Percentiles rank a stretch among this genome's conserved stretches.
These are phyloP conservation scores for Paratrypauchen microcephalus DNA, from an alignment of 2,797 vertebrate genomes.

Conservation along the genomic window DNA sequence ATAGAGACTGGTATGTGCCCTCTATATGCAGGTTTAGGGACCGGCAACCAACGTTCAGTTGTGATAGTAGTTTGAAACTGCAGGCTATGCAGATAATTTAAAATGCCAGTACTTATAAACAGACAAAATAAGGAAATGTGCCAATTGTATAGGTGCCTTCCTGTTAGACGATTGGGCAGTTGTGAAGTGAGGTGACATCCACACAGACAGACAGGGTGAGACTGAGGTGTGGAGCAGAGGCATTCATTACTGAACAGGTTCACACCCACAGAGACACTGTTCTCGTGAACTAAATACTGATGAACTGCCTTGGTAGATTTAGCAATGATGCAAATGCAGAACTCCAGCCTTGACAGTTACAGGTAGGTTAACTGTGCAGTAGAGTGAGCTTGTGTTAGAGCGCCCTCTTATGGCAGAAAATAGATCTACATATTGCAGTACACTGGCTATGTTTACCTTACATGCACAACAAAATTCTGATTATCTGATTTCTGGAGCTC, in stretches of 20 bases:
- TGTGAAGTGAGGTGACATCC: constrained; percentile 16
- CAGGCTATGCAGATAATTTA: no score
- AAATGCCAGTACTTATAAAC: no score
- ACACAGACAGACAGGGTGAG: constrained; percentile 20
- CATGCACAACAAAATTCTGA: no score
- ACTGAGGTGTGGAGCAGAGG: constrained; percentile 12
- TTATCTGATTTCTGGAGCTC: no score
- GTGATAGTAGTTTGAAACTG: no score
- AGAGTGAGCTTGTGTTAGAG: background rate
- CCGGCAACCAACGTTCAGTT: no score
- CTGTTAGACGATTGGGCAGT: background rate
- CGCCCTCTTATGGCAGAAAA: constrained; percentile 45
- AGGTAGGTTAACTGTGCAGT: background rate
- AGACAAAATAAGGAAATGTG: constrained; percentile 8
- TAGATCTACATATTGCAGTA: background rate
- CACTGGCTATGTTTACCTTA: background rate
- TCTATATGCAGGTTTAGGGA: no score
- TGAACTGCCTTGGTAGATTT: constrained; percentile 13
- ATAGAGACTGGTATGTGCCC: no score
- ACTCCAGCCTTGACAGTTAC: background rate
- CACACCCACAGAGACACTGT: constrained; percentile 10
- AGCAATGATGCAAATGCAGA: constrained; percentile 3
- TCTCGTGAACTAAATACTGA: background rate
- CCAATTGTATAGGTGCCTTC: background rate
- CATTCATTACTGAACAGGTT: constrained; percentile 12